Percentiles rank a stretch among this genome's conserved stretches.
phyloP scores from a whole-genome alignment of 2,113 vertebrate species.

The Bucco capensis region DNA sequence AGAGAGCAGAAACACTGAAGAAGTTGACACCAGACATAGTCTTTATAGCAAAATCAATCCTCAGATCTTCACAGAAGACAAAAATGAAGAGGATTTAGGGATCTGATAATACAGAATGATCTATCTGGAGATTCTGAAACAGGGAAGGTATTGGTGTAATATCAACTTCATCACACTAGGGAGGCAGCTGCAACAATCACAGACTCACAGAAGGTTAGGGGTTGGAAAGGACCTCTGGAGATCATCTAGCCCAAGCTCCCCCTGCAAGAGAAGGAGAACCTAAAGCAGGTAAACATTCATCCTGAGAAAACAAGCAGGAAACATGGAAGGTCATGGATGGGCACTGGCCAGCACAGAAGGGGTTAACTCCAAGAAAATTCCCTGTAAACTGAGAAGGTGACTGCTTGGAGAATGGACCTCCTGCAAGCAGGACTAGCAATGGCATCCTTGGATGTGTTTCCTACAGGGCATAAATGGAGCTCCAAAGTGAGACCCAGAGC shows the following conservation, averaged over 20 bases:
- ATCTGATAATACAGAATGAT: not conserved
- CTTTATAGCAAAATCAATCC: not conserved
- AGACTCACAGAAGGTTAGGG: not conserved
- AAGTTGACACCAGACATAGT: conserved; percentile 2
- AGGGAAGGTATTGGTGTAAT: too few relatives aligned
- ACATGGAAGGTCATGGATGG: not conserved
- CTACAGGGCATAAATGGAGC: not conserved
- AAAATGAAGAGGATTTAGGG: not conserved
- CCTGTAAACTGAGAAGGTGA: not conserved
- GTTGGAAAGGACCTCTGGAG: too few relatives aligned
- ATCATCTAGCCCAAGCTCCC: too few relatives aligned
- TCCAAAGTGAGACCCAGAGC: not conserved
- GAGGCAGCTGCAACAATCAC: not conserved
- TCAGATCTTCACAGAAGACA: not conserved
- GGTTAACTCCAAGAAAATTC: not conserved
- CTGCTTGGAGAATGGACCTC: not conserved
- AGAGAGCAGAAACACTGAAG: conserved; percentile 37
- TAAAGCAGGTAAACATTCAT: too few relatives aligned
- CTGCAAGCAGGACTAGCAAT: not conserved
- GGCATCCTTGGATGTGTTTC: not conserved
- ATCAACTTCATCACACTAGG: not conserved
- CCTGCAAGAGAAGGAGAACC: too few relatives aligned
- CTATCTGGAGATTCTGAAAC: too few relatives aligned
- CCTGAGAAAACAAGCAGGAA: too few relatives aligned
- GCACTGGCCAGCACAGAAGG: not conserved